Evolutionary conservation across 1,140 invertebrate species (phyloP), one percentile per base, ranked within the genome.

Genomic region (Lutraria rhynchaena): DNA sequence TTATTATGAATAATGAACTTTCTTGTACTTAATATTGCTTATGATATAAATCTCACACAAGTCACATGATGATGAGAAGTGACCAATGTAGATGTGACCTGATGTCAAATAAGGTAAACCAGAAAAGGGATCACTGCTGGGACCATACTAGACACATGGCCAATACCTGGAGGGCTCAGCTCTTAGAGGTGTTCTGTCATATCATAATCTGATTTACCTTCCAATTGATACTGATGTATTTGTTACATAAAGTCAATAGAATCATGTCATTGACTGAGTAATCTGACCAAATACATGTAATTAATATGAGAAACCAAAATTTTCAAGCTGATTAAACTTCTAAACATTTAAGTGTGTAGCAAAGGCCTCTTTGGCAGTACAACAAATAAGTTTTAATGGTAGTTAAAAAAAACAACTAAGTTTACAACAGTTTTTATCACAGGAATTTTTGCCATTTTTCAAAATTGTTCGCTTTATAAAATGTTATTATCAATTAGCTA

Each of bases 151-250:
- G 31, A 61, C 58, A 61, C n/a, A 61, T 61, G 58, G 29, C 13
- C 7, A 9, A 35, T 35, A 31, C 58, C 58, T 19, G 29, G 19
- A 35, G 58, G 24, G 5, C n/a, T 61, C 58, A 61, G n/a, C 58
- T 35, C 29, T 35, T 19, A 4, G 4, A 61, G 58, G 58, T 61
- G 58, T 3, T 27, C 58, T 61, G 58, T 61, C 58, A 33, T 35
- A 60, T 29, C 22, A 35, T 35, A 61, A 29, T n/a, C 41, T 11
- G 19, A 35, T 61, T 29, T 35, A 27, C 19, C 5, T 17, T 22
- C 41, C 33, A 61, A 61, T 35, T 61, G 58, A 35, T 61, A n/a
- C n/a, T n/a, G n/a, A n/a, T n/a, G n/a, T n/a, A n/a, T n/a, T n/a
- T n/a, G n/a, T n/a, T n/a, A n/a, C n/a, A n/a, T n/a, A n/a, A n/a